A percentile compares a stretch with the other conserved stretches of the same genome.
These are phyloP conservation scores for Hermetia illucens DNA, from an alignment of 1,140 invertebrate species.

Conservation along the genomic window DNA sequence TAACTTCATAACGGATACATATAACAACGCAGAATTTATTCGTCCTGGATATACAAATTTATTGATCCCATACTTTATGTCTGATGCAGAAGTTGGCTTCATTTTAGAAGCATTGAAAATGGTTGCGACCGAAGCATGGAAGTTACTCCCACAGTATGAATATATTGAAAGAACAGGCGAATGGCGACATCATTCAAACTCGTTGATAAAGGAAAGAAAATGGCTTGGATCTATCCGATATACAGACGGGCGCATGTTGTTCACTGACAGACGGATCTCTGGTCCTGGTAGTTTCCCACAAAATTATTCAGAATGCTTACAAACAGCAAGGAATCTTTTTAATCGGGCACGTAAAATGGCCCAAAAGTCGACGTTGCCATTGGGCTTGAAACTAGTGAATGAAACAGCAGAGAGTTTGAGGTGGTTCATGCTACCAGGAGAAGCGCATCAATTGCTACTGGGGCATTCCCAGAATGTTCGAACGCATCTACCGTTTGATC, in stretches of 20 bases:
- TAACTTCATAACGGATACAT: constrained; percentile 54
- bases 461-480: constrained; percentile 59
- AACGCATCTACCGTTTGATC: constrained; percentile 58
- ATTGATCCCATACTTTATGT: constrained; percentile 75
- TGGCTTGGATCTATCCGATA: constrained; percentile 70
- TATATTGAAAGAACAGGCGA: constrained; percentile 77
- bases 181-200: constrained; percentile 73
- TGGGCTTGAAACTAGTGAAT: constrained; percentile 50
- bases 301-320: constrained; percentile 58
- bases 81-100: constrained; percentile 64
- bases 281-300: constrained; percentile 53
- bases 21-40: constrained; percentile 48
- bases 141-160: constrained; percentile 73
- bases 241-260: constrained; percentile 57
- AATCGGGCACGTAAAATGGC: constrained; percentile 62
- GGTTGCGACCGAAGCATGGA: constrained; percentile 80
- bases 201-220: constrained; percentile 63
- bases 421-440: constrained; percentile 74
- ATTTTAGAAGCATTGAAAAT: constrained; percentile 73
- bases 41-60: constrained; percentile 77
- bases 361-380: constrained; percentile 51
- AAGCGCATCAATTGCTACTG: constrained; percentile 56
- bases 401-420: constrained; percentile 49
- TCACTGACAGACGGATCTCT: constrained; percentile 50
- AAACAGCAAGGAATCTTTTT: constrained; percentile 64